Percentiles rank a stretch among this genome's conserved stretches.
phyloP scores from a whole-genome alignment of 2,113 vertebrate genomes.

The Phocoena phocoena region DNA sequence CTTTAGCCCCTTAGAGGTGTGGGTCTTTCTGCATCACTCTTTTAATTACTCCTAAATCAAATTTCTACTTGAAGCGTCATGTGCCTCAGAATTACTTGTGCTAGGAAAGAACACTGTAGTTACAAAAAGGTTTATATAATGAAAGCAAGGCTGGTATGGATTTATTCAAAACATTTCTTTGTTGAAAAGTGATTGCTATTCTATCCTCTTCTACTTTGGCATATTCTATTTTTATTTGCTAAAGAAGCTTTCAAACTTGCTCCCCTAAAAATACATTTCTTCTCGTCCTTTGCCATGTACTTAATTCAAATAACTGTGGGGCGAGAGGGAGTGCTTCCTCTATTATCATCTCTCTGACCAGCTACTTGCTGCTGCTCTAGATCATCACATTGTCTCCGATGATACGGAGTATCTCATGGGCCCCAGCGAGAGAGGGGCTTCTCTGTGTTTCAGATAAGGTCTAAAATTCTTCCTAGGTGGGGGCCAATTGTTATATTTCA shows the following conservation, averaged over 20 bases:
- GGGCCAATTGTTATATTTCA: neutral
- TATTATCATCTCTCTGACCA: neutral
- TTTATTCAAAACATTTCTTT: slow-evolving; percentile 19
- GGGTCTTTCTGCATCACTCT: neutral
- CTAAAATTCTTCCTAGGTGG: neutral
- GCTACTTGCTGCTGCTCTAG: neutral
- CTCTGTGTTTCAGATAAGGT: neutral
- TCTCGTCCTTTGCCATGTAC: neutral
- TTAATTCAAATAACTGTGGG: neutral
- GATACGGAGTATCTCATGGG: neutral
- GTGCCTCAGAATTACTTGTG: neutral
- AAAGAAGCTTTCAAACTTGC: neutral
- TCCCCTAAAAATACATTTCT: neutral
- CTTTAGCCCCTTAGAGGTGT: neutral
- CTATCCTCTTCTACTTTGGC: neutral
- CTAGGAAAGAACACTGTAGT: neutral
- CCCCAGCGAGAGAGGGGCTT: neutral
- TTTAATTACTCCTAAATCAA: neutral
- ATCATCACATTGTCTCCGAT: neutral
- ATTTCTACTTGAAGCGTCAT: neutral
- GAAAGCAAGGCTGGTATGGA: neutral
- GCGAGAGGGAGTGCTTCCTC: neutral
- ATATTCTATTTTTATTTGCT: neutral
- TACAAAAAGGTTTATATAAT: neutral
- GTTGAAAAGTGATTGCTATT: slow-evolving; percentile 10